Base-by-base conservation (phyloP, 2,888 invertebrate species). In the Synanthedon myopaeformis region DNA sequence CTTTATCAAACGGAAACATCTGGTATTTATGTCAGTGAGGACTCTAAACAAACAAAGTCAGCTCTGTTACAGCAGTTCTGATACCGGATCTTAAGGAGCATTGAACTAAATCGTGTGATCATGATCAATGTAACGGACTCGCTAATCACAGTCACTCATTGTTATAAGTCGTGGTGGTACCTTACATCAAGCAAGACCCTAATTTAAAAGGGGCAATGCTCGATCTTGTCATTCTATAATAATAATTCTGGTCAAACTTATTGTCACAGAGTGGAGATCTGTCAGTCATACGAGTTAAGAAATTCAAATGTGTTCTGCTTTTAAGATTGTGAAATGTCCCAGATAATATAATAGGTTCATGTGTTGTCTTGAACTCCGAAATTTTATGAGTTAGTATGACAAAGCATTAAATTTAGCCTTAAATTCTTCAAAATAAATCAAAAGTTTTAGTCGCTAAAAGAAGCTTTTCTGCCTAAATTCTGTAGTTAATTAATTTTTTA, bases 21-120 rank as follows among this genome's bases (percentile, higher is more conserved):
- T 70, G 64, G 61, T 64, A 60, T 60, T 45, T 13, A 45, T 45
- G 14, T 45, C 45, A 13, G 45, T 13, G 45, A 45, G 45, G 14
- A 45, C 45, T 13, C 14, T 13, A 45, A 45, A 59, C 63, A 60
- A 70, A 79, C 76, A 74, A 72, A 66, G 73, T 65, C 65, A 56
- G 61, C 63, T 66, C 71, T 79, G 76, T 76, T 68, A 55, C 55
- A 58, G 54, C 54, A 58, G 55, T 17, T 48, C 42, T 52, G 57
- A 65, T 69, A 60, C 75, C 76, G 73, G 71, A 79, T 74, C 75
- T 75, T 67, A 65, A 67, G 66, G 66, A 68, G 63, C 70, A 70
- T 70, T 69, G 72, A 70, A 76, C 65, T 67, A 69, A 76, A 74
- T 76, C 71, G 57, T 61, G 57, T 66, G 67, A 67, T 71, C 66